Evolutionary conservation across 2,113 vertebrate species (phyloP).

Genomic region (Plotosus lineatus): DNA sequence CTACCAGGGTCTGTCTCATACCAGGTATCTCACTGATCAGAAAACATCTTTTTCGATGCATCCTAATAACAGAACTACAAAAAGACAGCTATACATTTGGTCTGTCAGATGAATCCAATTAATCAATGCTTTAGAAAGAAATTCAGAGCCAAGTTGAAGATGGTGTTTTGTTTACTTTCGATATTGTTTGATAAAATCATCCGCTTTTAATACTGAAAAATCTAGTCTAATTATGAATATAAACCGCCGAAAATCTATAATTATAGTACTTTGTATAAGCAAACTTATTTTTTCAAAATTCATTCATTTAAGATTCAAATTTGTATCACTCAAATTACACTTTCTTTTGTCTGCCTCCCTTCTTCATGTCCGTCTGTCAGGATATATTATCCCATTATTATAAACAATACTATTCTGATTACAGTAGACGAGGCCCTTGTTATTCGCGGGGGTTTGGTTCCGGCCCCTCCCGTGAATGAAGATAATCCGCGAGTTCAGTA

Average conservation of each 20-base stretch:
- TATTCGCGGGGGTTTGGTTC: too few species aligned
- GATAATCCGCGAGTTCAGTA: too few species aligned
- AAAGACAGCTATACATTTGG: not conserved
- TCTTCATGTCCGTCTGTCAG: too few species aligned
- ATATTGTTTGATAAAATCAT: not conserved
- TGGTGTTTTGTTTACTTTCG: not conserved
- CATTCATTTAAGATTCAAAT: too few species aligned
- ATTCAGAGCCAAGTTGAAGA: not conserved
- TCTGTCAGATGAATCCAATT: not conserved
- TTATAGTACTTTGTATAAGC: not conserved
- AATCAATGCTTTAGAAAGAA: not conserved
- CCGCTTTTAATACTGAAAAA: not conserved
- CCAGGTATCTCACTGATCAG: slow-evolving; percentile 16
- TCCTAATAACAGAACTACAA: not conserved
- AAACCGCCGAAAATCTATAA: too few species aligned
- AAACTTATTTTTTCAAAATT: not conserved
- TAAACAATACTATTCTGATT: too few species aligned
- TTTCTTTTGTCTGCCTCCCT: not conserved
- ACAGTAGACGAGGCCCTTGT: too few species aligned
- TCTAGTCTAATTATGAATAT: not conserved
- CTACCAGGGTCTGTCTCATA: slow-evolving; percentile 9
- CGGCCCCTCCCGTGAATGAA: too few species aligned
- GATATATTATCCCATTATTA: too few species aligned
- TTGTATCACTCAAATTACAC: not conserved
- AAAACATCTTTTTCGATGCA: slow-evolving; percentile 8